Percentiles rank a stretch among this genome's conserved stretches.
phyloP scores from a whole-genome alignment of 2,113 vertebrate genomes.

The Bothrops jararaca region DNA sequence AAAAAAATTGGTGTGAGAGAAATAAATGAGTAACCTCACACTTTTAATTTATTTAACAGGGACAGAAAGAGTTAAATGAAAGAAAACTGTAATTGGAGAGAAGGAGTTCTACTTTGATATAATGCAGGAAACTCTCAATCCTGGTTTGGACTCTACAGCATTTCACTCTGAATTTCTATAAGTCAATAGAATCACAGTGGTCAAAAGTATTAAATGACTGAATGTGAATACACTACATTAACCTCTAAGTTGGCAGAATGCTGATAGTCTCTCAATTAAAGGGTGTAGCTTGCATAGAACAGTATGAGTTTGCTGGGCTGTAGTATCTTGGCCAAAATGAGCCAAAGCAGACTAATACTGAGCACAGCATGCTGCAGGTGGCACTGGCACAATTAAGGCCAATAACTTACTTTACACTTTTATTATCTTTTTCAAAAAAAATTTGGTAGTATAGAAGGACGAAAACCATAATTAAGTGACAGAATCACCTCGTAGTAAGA shows the following conservation, averaged over 20 bases:
- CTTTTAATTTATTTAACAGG: background rate
- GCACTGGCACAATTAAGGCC: background rate
- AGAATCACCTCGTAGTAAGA: background rate
- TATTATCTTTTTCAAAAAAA: background rate
- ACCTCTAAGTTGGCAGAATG: background rate
- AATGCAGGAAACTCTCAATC: background rate
- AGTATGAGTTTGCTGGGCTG: background rate
- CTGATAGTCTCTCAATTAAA: background rate
- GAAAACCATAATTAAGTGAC: background rate
- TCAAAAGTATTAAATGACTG: background rate
- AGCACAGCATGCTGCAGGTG: background rate
- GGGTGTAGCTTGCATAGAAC: background rate
- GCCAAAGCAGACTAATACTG: background rate
- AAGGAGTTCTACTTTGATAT: background rate
- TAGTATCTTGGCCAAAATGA: background rate
- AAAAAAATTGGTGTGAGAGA: background rate
- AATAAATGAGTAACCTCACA: background rate
- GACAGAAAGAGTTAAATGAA: background rate
- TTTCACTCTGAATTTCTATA: background rate
- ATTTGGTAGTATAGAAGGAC: background rate
- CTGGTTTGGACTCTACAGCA: background rate
- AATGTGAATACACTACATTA: background rate
- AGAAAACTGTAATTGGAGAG: background rate
- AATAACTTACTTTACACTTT: background rate
- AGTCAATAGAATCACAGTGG: background rate